Base-by-base conservation (phyloP, 2,113 vertebrate species). In the Peromyscus californicus region DNA sequence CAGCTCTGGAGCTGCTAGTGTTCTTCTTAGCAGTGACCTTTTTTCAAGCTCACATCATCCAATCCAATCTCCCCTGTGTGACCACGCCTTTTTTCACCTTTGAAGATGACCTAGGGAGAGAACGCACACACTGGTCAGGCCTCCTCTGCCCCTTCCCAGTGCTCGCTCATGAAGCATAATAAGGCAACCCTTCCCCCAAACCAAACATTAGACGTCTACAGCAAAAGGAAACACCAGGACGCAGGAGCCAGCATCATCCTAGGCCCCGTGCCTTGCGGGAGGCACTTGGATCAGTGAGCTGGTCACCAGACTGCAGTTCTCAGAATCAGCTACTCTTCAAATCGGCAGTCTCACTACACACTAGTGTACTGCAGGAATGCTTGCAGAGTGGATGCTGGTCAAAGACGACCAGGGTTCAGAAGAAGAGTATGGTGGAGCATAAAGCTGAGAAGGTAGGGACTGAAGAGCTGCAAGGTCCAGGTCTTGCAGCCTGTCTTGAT, bases 31-130 rank as follows among this genome's bases (percentile, higher is more conserved):
- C 99, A 99, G 94, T 93, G 98, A 97, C 99, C 99, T 98, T 98
- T 99, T 95, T 97, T 99, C 98, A 99, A 98, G 98, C 98, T 99
- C 96, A 99, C 99, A 90, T 99, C 99, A 78, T 99, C 99, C 98
- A 99, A 98, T 1, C 99, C 99, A 98, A 99, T 99, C 98, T 99
- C 99, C 3, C 99, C 99, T 0, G 97, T 97, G 96, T 99, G 97
- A 91, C 99, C 99, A 95, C 98, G 98, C 97, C 98, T 99, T 59
- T 99, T 99, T 97, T 99, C 99, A 0, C 99, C 99, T 98, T 99
- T 99, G 98, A 99, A 99, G 98, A 99, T 99, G 97, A 99, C 99
- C 99, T 99, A 98, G 39, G 83, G 97, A 97, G 94, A 97, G 69
- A 98, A 97, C 0, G 29, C 83, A 96, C 5, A 95, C 45, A 83